A percentile compares a stretch with the other conserved stretches of the same genome.
phyloP scores from a whole-genome alignment of 1,140 invertebrate species.

The Macrotrachela quadricornifera region DNA sequence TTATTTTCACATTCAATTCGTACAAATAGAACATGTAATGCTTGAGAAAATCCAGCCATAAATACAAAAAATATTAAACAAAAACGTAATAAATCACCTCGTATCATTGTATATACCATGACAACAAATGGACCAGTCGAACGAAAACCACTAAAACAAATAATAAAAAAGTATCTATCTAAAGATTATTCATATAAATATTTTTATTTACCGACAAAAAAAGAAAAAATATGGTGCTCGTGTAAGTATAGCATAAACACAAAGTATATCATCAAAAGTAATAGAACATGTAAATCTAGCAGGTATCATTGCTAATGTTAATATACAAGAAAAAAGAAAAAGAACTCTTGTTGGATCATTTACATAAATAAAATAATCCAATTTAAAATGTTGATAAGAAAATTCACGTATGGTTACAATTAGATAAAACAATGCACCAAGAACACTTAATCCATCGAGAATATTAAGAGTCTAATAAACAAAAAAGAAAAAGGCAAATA shows the following conservation, averaged over 20 bases:
- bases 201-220: constrained; percentile 57
- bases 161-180: background rate
- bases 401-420: background rate
- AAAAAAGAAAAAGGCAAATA: too few species aligned
- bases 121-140: constrained; percentile 88
- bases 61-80: constrained; percentile 83
- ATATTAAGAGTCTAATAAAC: too few species aligned
- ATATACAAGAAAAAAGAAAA: constrained; percentile 70
- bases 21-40: too few species aligned
- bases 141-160: constrained; percentile 61
- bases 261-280: constrained; percentile 55
- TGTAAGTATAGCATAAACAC: constrained; percentile 75
- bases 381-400: background rate
- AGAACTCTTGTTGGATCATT: constrained; percentile 68
- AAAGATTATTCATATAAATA: background rate
- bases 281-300: constrained; percentile 53
- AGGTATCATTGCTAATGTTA: constrained; percentile 60
- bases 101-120: constrained; percentile 95
- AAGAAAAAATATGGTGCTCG: constrained; percentile 93
- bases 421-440: background rate
- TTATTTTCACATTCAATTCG: too few species aligned
- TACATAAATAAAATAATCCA: constrained; percentile 37
- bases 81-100: constrained; percentile 87
- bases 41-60: constrained; percentile 77
- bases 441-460: background rate